Evolutionary conservation across 2,888 invertebrate species (phyloP).

Genomic region (Nebria brevicollis): DNA sequence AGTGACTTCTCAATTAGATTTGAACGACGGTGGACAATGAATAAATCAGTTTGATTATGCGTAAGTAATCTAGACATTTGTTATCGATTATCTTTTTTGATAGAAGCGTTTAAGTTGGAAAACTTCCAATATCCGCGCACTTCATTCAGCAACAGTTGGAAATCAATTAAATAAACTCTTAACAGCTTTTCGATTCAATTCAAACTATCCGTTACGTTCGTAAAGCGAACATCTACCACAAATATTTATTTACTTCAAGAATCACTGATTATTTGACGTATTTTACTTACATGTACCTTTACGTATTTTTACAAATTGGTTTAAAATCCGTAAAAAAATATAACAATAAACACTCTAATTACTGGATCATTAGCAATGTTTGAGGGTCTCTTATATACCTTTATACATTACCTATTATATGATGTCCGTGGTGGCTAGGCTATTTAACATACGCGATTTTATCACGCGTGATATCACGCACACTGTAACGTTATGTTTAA

Average conservation of each 20-base stretch:
- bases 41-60: constrained; percentile 1
- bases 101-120: neutral
- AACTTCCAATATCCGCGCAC: neutral
- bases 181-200: neutral
- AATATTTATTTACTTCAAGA: too few relatives aligned
- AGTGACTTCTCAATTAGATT: neutral
- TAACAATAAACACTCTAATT: neutral
- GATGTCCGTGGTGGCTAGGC: neutral
- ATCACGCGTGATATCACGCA: constrained; percentile 7
- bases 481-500: constrained; percentile 5
- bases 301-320: too few relatives aligned
- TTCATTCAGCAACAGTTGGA: neutral
- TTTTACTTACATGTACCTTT: too few relatives aligned
- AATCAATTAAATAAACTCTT: neutral
- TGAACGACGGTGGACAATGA: neutral
- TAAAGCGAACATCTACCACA: neutral
- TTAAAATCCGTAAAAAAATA: neutral
- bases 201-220: neutral
- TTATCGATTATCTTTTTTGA: neutral
- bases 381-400: neutral
- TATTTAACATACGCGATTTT: constrained; percentile 18
- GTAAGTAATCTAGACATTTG: neutral
- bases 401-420: neutral
- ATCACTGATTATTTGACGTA: too few relatives aligned
- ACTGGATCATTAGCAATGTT: constrained; percentile 5